Evolutionary conservation across 2,888 invertebrate genomes (phyloP), one percentile per base, ranked within the genome.

Genomic region (Folsomia manolachei): DNA sequence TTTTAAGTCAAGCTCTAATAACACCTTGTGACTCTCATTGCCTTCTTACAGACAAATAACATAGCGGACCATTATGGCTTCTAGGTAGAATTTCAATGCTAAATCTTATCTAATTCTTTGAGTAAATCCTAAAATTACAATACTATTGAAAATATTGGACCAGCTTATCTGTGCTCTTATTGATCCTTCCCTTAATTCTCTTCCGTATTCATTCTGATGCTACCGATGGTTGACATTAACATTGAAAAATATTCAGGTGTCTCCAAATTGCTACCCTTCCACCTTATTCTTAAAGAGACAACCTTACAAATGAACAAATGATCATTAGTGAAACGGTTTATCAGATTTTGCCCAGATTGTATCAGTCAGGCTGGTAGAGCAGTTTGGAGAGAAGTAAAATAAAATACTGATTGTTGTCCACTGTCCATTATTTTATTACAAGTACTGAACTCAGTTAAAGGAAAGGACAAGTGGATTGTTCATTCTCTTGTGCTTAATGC

Each of bases 261-360:
- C 39, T 39, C 39, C 39, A 39, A 39, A 39, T 39, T 39, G 39
- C 39, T 14, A 39, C 39, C 39, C 39, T 39, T 39, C 39, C 39
- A 4, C 14, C 39, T 39, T 39, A 4, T 39, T 39, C 39, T 14
- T 39, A 4, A 39, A 39, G 39, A 14, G 39, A 39, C 39, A 39
- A 39, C 39, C 39, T 9, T 39, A 14, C 39, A 9, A 4, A 39
- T 14, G 39, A 62, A 72, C 72, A 72, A 72, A 72, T 39, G 72
- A 66, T 72, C 72, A 72, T 72, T 72, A 72, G 52, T 19, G 19
- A 56, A 56, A 56, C 18, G 7, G 39, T 19, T 56, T 56, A 56
- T 56, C 56, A 19, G 56, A 56, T 56, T 56, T 39, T 39, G 39
- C 56, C 7, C 7, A 56, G 56, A 56, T 56, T 56, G 56, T 56